Evolutionary conservation across 2,888 invertebrate genomes (phyloP).

Genomic region (Oegoconia quadripuncta): DNA sequence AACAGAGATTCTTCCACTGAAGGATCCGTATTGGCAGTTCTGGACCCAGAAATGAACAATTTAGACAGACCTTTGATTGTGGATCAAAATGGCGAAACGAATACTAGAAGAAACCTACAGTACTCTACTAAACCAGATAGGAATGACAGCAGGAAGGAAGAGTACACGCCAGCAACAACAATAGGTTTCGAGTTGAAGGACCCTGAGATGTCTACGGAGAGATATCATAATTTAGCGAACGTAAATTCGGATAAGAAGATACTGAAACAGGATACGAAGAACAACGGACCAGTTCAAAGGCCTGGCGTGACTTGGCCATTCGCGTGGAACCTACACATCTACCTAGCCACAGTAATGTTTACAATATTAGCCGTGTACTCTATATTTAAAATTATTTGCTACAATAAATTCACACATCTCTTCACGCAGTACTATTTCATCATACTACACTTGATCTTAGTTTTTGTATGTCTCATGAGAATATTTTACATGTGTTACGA

Average conservation of each 20-base stretch:
- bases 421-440: constrained; percentile 93
- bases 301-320: constrained; percentile 86
- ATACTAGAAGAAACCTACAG: constrained; percentile 71
- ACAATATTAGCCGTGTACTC: constrained; percentile 91
- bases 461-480: constrained; percentile 88
- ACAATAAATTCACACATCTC: constrained; percentile 91
- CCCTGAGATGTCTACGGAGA: constrained; percentile 73
- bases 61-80: constrained; percentile 71
- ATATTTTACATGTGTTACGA: constrained; percentile 94
- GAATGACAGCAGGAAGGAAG: constrained; percentile 59
- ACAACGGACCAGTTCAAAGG: constrained; percentile 58
- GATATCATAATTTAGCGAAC: constrained; percentile 80
- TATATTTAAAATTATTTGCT: constrained; percentile 90
- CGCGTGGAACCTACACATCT: constrained; percentile 95
- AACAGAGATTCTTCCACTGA: constrained; percentile 67
- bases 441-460: constrained; percentile 89
- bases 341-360: constrained; percentile 91
- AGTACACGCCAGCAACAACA: constrained; percentile 65
- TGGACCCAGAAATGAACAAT: constrained; percentile 75
- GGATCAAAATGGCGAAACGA: constrained; percentile 73
- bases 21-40: constrained; percentile 67
- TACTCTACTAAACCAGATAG: constrained; percentile 63
- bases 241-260: constrained; percentile 76
- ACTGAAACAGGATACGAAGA: constrained; percentile 61
- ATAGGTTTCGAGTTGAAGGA: constrained; percentile 69